A percentile compares a stretch with the other conserved stretches of the same genome.
These are phyloP conservation scores for Brienomyrus longianalis DNA, from an alignment of 2,113 vertebrate genomes.

Conservation along the genomic window DNA sequence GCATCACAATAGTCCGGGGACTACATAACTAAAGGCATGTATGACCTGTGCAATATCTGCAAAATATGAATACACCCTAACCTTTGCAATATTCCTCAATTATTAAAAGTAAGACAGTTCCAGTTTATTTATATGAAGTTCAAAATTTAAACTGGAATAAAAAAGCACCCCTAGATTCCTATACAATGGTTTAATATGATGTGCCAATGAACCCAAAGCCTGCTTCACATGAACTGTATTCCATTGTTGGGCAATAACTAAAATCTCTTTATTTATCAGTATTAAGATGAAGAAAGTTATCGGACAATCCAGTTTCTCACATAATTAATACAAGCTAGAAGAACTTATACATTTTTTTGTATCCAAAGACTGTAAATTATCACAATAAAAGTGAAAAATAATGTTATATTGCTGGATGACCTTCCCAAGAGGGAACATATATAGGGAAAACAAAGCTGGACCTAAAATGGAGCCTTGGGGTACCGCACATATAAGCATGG, in stretches of 20 bases:
- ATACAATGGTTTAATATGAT: neutral
- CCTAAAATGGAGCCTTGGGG: neutral
- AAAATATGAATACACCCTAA: no score
- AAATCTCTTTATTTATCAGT: neutral
- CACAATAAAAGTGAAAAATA: neutral
- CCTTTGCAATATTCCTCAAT: no score
- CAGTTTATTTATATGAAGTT: no score
- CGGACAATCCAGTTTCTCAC: neutral
- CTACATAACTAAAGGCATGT: no score
- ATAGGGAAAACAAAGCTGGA: neutral
- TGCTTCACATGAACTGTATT: neutral
- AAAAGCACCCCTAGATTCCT: neutral
- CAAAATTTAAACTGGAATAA: neutral
- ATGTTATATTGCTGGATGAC: neutral
- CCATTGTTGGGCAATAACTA: neutral
- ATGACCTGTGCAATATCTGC: no score
- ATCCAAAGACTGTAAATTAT: neutral
- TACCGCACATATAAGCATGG: neutral
- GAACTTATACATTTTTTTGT: neutral
- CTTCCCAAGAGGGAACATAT: neutral
- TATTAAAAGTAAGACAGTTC: no score
- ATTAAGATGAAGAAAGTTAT: neutral
- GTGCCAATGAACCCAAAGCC: neutral
- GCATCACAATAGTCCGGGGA: no score
- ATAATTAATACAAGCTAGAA: neutral